Evolutionary conservation across 2,113 vertebrate species (phyloP), one percentile per base, ranked within the genome.

Genomic region (Lepisosteus osseus): DNA sequence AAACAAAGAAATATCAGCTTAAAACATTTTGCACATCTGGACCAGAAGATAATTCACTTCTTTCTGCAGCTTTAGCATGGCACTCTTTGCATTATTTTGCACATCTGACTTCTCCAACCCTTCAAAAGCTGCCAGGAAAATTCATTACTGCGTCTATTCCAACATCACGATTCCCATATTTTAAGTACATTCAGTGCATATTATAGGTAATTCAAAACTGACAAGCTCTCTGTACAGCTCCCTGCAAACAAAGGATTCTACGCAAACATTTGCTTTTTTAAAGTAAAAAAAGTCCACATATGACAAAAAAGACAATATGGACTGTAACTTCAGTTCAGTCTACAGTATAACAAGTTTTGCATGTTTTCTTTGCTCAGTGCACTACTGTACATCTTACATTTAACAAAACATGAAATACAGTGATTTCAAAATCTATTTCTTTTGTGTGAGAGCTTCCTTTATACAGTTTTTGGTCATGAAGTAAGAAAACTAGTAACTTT

Each of bases 21-120:
- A 68, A 68, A 68, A 40, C n/a, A 40, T 67, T 47, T 41, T 44
- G 47, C 61, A 74, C 72, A 74, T 69, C 72, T 74, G 72, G 59
- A 41, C n/a, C 13, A 55, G 61, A 47, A 74, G 54, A 74, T 69
- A 64, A 69, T 69, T 74, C 61, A 74, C 29, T 65, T 15, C 63
- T 57, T 15, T 40, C 61, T 29, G 51, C 41, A 61, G 56, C 61
- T 62, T 42, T 69, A 67, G 69, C 43, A 68, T 42, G 43, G 3
- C 2, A n/a, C 9, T 63, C 12, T 74, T 69, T 65, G 45, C n/a
- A 55, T 69, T 64, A 56, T 13, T 44, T 64, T 68, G 13, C 54
- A 43, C 61, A 74, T n/a, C 41, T 61, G 54, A 73, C 42, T 40
- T 73, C 72, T 41, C 45, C 7, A 63, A 40, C 29, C n/a, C 40